Evolutionary conservation across 2,113 vertebrate genomes (phyloP), one percentile per base, ranked within the genome.

Genomic region (Zingel zingel): DNA sequence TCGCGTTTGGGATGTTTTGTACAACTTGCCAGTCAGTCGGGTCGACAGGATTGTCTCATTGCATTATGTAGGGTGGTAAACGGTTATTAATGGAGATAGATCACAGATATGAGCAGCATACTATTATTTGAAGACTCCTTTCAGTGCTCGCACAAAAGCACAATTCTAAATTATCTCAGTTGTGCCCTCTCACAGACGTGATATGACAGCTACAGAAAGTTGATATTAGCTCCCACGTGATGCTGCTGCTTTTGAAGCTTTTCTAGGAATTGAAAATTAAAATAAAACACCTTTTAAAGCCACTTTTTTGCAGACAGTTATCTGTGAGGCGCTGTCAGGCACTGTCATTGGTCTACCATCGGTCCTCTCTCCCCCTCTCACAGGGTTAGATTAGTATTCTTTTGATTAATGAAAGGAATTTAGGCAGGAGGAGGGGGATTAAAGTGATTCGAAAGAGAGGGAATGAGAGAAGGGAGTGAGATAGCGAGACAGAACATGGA

Each of bases 361-460:
- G 86, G 87, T 88, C 74, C 70, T 16, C 63, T 56, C n/a, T 53
- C 43, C 6, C 1, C 2, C 75, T 76, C 71, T 58, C 56, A n/a
- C 36, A 33, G 71, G 70, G 27, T 47, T 51, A 13, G 6, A 77
- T 61, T 67, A 33, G 68, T n/a, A 48, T 66, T 59, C 73, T 63
- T 87, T 82, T 89, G 72, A 88, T 58, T 87, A n/a, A 89, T 77
- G 48, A 63, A 56, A 64, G 56, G 54, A 89, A 61, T 75, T 67
- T 63, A 14, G 50, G 2, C 39, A 1, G 39, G 39, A 9, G 9
- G 39, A 27, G 48, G 43, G 57, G 56, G 70, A 68, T 43, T 16
- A 79, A 76, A 36, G 39, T 21, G 50, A 56, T 77, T 25, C 54
- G 2, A 68, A 9, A 45, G 36, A 63, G 36, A 1, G 16, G 47